Base-by-base conservation (phyloP, 2,797 vertebrate genomes). In the Geotrypetes seraphini region DNA sequence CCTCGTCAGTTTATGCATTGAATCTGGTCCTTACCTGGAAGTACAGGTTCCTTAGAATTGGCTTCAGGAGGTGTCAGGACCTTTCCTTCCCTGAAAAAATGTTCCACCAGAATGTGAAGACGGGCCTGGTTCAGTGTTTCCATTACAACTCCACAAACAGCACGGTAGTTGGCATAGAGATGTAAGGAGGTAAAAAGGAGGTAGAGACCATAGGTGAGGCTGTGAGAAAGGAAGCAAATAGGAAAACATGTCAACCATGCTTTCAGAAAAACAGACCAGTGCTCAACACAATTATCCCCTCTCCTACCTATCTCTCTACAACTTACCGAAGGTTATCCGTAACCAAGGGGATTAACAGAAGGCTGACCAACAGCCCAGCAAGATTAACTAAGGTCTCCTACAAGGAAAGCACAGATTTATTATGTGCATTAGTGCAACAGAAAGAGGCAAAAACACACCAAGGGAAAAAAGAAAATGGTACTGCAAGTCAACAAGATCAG, bases 331-430 rank as follows among this genome's bases (percentile, higher is more conserved):
- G 51, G 50, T 73, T 79, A 26, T 79, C 70, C 2, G 87, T 86
- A 34, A 92, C 73, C 2, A 94, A 66, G 0, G 86, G 87, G 27
- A 92, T 84, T 16, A 95, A 75, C 5, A 84, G 12, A 17, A 95
- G 69, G 60, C 89, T 92, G 54, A 90, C 35, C 46, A 92, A 51
- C 6, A 95, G 78, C 15, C 88, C 90, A 0, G 81, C 86, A 47
- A 95, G 62, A 50, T 89, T 89, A 30, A 95, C 90, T 43, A 95
- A 53, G 0, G 91, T 95, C 66, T 95, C 91, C 90, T 95, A 55
- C 2, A 8, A 16, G 31, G 34, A 7, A 24, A 24, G 10, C 3
- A 24, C n/a, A 24, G 3, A 3, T 8, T 10, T 8, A 24, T n/a
- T 22, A n/a, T 11, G 9, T n/a, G n/a, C 10, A 25, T 3, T 3